Percentiles rank a stretch among this genome's conserved stretches.
Conservation (phyloP, 2,113 vertebrate species). For the Periophthalmus modestus region DNA sequence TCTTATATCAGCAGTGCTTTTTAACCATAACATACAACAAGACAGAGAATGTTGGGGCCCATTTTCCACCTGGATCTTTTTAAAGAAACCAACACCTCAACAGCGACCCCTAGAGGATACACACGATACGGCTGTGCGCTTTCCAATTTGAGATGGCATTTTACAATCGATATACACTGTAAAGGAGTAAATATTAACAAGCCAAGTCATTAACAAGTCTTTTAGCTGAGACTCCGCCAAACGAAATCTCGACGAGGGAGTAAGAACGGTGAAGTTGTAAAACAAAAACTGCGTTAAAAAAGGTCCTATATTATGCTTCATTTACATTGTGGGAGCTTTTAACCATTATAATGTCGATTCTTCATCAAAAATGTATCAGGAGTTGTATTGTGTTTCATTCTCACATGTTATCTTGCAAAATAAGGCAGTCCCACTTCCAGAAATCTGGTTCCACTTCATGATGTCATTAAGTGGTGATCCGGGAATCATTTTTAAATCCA, state of each 20-base stretch:
- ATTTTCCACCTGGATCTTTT: conserved; percentile 55
- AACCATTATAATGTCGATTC: not conserved
- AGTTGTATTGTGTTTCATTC: too few relatives aligned
- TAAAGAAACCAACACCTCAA: conserved; percentile 56
- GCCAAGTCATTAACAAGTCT: too few relatives aligned
- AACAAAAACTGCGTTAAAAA: not conserved
- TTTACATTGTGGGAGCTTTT: not conserved
- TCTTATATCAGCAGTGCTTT: conserved; percentile 74
- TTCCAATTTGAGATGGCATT: conserved; percentile 69
- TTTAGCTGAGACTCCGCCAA: conserved; percentile 32
- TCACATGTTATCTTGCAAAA: too few relatives aligned
- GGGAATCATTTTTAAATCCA: too few relatives aligned
- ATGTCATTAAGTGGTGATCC: too few relatives aligned
- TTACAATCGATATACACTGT: conserved; percentile 59
- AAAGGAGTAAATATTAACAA: conserved; percentile 53
- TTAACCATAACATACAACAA: conserved; percentile 61
- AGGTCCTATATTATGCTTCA: not conserved
- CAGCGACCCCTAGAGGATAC: conserved; percentile 51
- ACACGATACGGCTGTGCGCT: conserved; percentile 6
- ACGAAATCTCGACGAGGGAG: conserved; percentile 37
- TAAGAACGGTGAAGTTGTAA: conserved; percentile 25
- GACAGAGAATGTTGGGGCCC: conserved; percentile 64
- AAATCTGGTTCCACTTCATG: too few relatives aligned
- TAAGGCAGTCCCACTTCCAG: too few relatives aligned
- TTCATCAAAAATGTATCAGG: not conserved